Evolutionary conservation across 2,797 vertebrate species (phyloP).

Genomic region (Onychomys leucogaster): DNA sequence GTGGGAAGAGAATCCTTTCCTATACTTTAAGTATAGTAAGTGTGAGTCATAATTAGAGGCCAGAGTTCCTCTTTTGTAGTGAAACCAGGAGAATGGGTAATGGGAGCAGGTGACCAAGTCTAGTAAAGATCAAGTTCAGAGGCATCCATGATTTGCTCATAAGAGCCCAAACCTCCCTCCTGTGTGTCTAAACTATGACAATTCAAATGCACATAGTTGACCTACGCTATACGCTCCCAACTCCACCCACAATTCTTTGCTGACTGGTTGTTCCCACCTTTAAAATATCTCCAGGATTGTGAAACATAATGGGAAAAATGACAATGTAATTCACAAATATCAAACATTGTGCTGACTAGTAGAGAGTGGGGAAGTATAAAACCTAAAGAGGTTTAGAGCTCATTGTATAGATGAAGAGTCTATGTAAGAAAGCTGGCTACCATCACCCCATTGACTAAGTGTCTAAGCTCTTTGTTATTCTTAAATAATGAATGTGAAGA

Average conservation of each 20-base stretch:
- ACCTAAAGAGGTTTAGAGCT: background rate
- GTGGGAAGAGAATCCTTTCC: background rate
- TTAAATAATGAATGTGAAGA: slow-evolving; percentile 51
- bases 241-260: background rate
- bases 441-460: background rate
- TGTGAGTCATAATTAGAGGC: background rate
- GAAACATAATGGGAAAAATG: background rate
- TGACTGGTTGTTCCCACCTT: background rate
- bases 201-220: background rate
- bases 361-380: background rate
- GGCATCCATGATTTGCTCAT: background rate
- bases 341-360: background rate
- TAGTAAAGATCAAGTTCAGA: background rate
- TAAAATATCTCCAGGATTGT: background rate
- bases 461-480: background rate
- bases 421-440: background rate
- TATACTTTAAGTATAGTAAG: slow-evolving; percentile 43
- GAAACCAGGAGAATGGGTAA: background rate
- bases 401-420: background rate
- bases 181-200: background rate
- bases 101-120: background rate
- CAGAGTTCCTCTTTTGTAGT: background rate
- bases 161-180: background rate
- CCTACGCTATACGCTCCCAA: background rate
- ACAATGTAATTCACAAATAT: slow-evolving; percentile 10